These are phyloP conservation scores for Sitodiplosis mosellana DNA, from an alignment of 1,140 invertebrate species.

Conservation along the genomic window DNA sequence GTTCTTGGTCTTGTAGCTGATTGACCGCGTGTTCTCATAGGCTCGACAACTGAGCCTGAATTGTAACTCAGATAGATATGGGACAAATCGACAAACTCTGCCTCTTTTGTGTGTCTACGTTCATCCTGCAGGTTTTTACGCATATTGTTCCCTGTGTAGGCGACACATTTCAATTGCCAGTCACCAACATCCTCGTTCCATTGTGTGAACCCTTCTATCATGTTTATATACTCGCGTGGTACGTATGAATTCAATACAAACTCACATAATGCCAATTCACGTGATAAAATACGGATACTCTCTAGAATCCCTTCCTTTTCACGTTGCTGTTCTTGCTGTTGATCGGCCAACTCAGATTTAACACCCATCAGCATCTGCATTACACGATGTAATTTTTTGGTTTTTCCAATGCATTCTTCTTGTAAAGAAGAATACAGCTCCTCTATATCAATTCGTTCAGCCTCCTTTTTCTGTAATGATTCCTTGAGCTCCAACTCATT, in stretches of 20 bases:
- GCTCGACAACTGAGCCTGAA: slow-evolving; percentile 18
- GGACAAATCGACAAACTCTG: slow-evolving; percentile 21
- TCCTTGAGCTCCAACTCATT: slow-evolving; percentile 69
- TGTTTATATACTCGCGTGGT: slow-evolving; percentile 77
- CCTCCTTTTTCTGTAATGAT: slow-evolving; percentile 71
- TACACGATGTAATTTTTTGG: slow-evolving; percentile 82
- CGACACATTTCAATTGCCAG: slow-evolving; percentile 95
- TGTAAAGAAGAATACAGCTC: slow-evolving; percentile 87
- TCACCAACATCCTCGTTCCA: slow-evolving; percentile 98
- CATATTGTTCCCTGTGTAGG: slow-evolving; percentile 99
- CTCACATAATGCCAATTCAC: slow-evolving; percentile 83
- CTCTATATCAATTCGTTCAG: slow-evolving; percentile 87
- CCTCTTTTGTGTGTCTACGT: slow-evolving; percentile 15
- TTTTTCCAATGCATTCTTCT: slow-evolving; percentile 83
- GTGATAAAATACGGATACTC: slow-evolving; percentile 68
- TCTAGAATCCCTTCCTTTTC: slow-evolving; percentile 93
- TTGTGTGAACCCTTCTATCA: slow-evolving; percentile 81
- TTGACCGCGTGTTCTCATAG: slow-evolving; percentile 12
- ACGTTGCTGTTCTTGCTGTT: slow-evolving; percentile 83
- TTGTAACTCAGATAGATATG: slow-evolving; percentile 25
- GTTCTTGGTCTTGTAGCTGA: slow-evolving; percentile 17
- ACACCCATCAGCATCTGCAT: slow-evolving; percentile 61
- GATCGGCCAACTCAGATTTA: slow-evolving; percentile 72
- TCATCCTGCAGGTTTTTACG: slow-evolving; percentile 35
- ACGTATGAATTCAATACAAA: slow-evolving; percentile 76